Percentiles rank a stretch among this genome's conserved stretches.
Conservation (phyloP, 2,113 vertebrate genomes). For the Alosa alosa region DNA sequence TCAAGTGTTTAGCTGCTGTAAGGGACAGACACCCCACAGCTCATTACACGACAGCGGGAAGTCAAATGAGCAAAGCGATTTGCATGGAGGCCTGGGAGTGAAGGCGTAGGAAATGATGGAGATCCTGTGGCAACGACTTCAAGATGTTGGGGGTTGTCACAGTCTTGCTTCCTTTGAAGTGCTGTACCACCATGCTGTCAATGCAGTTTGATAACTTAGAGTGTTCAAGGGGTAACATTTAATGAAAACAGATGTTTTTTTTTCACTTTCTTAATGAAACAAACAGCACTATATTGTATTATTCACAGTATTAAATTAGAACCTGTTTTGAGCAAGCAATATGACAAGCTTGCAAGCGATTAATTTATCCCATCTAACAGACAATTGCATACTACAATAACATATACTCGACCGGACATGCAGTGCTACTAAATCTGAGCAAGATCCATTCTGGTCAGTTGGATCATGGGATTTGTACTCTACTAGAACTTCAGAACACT, state of each 20-base stretch:
- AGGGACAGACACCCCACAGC: conserved; percentile 6
- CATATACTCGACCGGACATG: too few relatives aligned
- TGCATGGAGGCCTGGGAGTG: not conserved
- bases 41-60: not conserved
- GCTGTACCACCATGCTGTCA: too few relatives aligned
- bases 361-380: too few relatives aligned
- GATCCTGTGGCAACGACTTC: not conserved
- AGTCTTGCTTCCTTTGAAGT: not conserved
- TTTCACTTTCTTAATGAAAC: not conserved
- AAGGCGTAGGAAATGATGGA: not conserved
- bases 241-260: too few relatives aligned
- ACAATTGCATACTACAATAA: too few relatives aligned
- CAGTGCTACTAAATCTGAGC: too few relatives aligned
- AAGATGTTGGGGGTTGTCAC: not conserved
- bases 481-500: too few relatives aligned
- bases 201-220: too few relatives aligned
- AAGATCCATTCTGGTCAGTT: too few relatives aligned
- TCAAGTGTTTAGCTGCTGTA: conserved; percentile 10
- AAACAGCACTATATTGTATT: not conserved
- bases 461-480: too few relatives aligned
- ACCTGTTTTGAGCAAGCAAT: not conserved
- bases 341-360: too few relatives aligned
- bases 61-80: conserved; percentile 12
- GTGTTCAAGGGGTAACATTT: too few relatives aligned
- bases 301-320: not conserved